These are phyloP conservation scores for Ligdia adustata DNA, from an alignment of 2,888 invertebrate genomes.

Conservation along the genomic window DNA sequence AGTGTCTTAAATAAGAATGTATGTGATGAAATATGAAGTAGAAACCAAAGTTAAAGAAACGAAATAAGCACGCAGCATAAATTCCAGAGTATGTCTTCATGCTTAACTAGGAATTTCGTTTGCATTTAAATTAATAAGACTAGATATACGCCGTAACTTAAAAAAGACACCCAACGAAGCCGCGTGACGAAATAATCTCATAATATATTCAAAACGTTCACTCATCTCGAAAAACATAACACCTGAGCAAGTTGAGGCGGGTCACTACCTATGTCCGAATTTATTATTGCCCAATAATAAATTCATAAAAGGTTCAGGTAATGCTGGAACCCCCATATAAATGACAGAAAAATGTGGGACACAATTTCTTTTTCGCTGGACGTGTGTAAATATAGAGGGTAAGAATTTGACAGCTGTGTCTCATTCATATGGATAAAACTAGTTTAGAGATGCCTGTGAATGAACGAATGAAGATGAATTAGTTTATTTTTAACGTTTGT, in stretches of 20 bases:
- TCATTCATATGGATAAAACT: too few species aligned
- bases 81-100: too few species aligned
- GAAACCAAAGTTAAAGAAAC: too few species aligned
- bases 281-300: constrained; percentile 24
- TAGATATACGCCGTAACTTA: too few species aligned
- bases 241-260: constrained; percentile 17
- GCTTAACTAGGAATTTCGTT: too few species aligned
- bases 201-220: constrained; percentile 17
- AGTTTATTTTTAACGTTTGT: too few species aligned
- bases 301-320: constrained; percentile 21
- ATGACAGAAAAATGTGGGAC: constrained; percentile 25
- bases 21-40: too few species aligned
- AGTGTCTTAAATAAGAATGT: too few species aligned
- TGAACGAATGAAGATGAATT: too few species aligned
- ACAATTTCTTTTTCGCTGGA: constrained; percentile 10
- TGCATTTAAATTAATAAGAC: too few species aligned
- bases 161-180: neutral
- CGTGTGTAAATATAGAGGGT: constrained; percentile 3
- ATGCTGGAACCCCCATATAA: constrained; percentile 17
- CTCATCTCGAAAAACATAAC: constrained; percentile 21
- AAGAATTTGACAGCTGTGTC: constrained; percentile 9
- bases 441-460: too few species aligned
- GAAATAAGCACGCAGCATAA: too few species aligned
- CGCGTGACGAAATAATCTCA: constrained; percentile 3
- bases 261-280: constrained; percentile 24